Conservation (phyloP, 2,113 vertebrate species). For the Euleptes europaea region DNA sequence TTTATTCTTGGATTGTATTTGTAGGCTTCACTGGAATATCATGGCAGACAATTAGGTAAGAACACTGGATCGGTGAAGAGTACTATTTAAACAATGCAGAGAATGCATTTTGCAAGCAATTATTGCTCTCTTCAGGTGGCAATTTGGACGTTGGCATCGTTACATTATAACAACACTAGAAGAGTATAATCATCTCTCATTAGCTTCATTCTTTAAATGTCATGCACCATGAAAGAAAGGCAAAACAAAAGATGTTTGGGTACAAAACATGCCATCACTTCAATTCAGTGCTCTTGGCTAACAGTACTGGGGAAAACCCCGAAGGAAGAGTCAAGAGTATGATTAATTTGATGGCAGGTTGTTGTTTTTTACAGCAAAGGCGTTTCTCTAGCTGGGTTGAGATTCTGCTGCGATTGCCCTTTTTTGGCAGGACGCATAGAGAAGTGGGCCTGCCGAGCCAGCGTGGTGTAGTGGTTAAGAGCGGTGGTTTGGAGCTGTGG, state of each 20-base stretch:
- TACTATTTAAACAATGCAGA: not conserved
- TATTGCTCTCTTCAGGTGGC: slow-evolving; percentile 15
- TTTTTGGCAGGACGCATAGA: too few relatives aligned
- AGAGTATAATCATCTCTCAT: slow-evolving; percentile 1
- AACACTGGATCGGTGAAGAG: not conserved
- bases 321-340: not conserved
- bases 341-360: slow-evolving; percentile 4
- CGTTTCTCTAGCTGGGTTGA: too few relatives aligned
- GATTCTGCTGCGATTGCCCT: too few relatives aligned
- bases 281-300: not conserved
- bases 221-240: slow-evolving; percentile 24
- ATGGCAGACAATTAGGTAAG: not conserved
- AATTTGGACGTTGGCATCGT: slow-evolving; percentile 23
- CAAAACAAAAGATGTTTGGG: slow-evolving; percentile 15
- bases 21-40: not conserved
- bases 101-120: slow-evolving; percentile 23
- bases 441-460: too few relatives aligned
- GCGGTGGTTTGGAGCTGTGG: too few relatives aligned
- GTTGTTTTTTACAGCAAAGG: too few relatives aligned
- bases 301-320: slow-evolving; percentile 9
- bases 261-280: slow-evolving; percentile 21
- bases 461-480: too few relatives aligned
- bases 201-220: slow-evolving; percentile 50
- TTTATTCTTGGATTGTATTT: not conserved
- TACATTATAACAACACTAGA: not conserved